phyloP scores from a whole-genome alignment of 2,888 invertebrate genomes.

The Galerucella calmariensis region DNA sequence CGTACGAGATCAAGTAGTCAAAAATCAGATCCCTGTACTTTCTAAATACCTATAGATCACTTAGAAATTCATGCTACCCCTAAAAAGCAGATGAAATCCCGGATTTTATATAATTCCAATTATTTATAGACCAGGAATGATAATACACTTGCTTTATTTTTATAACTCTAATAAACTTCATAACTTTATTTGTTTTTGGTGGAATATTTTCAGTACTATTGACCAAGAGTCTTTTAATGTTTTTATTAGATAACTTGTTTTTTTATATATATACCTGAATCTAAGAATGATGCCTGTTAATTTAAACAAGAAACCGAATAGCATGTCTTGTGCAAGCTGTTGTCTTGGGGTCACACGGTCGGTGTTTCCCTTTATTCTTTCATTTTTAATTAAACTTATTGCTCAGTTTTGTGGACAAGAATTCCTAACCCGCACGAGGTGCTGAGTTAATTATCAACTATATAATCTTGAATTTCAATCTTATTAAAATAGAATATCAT shows the following conservation, averaged over 20 bases:
- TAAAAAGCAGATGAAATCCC: too few relatives aligned
- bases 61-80: too few relatives aligned
- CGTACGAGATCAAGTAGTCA: too few relatives aligned
- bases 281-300: conserved; percentile 50
- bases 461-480: background rate
- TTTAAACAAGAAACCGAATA: conserved; percentile 46
- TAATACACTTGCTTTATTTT: too few relatives aligned
- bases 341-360: conserved; percentile 47
- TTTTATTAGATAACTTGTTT: conserved; percentile 41
- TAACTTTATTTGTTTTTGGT: background rate
- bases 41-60: too few relatives aligned
- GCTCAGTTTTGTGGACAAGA: conserved; percentile 2
- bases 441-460: background rate
- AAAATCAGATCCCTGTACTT: too few relatives aligned
- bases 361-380: conserved; percentile 29
- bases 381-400: conserved; percentile 32
- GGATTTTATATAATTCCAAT: too few relatives aligned
- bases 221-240: conserved; percentile 33
- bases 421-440: background rate
- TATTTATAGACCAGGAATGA: too few relatives aligned
- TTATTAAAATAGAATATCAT: too few relatives aligned
- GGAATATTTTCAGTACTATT: background rate
- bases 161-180: background rate
- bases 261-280: conserved; percentile 44
- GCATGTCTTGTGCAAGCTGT: conserved; percentile 44